Evolutionary conservation across 2,797 vertebrate species (phyloP).

Genomic region (Tamandua tetradactyla): DNA sequence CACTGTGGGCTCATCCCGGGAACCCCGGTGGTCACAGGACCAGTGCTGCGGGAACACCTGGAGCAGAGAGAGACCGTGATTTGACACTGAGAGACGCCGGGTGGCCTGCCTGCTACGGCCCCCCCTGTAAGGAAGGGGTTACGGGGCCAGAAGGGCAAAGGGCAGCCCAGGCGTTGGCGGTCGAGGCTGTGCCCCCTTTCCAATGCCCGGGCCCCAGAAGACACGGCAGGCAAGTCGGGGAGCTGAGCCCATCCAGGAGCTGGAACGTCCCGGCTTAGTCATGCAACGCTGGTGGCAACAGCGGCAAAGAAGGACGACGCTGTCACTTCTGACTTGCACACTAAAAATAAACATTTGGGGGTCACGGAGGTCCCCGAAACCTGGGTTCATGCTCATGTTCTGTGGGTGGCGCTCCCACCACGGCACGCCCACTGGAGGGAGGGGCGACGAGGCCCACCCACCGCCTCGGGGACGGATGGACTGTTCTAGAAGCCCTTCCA

Average conservation of each 20-base stretch:
- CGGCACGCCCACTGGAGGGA: too few relatives aligned
- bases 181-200: not conserved
- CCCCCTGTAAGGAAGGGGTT: accelerated
- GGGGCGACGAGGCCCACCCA: not conserved
- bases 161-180: accelerated
- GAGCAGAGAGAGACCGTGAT: too few relatives aligned
- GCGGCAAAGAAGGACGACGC: accelerated
- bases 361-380: not conserved
- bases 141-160: not conserved
- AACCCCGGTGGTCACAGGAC: not conserved
- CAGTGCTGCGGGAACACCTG: too few relatives aligned
- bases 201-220: accelerated
- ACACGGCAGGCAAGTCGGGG: accelerated
- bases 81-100: too few relatives aligned
- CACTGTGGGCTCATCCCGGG: not conserved
- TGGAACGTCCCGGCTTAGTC: accelerated
- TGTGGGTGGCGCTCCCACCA: accelerated
- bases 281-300: accelerated
- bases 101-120: accelerated
- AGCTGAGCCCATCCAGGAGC: accelerated
- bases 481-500: accelerated
- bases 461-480: accelerated
- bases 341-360: not conserved
- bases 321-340: accelerated
- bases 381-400: accelerated